Conservation (phyloP, 2,797 vertebrate species). For the Centropyge bicolor region DNA sequence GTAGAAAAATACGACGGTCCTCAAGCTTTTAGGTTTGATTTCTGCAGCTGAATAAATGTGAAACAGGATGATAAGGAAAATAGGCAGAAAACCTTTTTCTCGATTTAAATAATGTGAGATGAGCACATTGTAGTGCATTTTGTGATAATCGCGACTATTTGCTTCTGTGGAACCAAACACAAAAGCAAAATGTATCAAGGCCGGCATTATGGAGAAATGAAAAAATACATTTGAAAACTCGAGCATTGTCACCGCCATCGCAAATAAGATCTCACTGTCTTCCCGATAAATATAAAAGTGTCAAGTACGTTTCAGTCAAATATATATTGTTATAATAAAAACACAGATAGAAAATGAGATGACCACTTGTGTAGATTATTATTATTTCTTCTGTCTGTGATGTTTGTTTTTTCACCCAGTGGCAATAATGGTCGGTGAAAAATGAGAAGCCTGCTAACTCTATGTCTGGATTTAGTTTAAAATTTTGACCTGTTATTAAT, state of each 20-base stretch:
- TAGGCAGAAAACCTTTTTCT: neutral
- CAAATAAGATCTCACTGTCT: neutral
- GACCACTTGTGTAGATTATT: neutral
- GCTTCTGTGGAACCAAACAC: neutral
- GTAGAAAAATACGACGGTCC: neutral
- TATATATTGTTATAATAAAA: neutral
- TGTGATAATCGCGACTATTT: slow-evolving; percentile 11
- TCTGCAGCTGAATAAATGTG: neutral
- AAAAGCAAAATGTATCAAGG: neutral
- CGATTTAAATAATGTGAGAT: slow-evolving; percentile 4
- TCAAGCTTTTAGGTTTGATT: neutral
- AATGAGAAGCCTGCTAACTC: no score
- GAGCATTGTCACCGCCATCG: no score
- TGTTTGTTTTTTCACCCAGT: no score
- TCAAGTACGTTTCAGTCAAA: neutral
- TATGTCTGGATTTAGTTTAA: no score
- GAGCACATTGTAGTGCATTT: neutral
- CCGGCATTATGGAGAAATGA: neutral
- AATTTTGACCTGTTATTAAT: no score
- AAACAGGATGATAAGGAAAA: slow-evolving; percentile 2
- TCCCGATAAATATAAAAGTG: neutral
- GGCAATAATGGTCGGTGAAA: no score
- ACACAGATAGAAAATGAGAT: neutral
- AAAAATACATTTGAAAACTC: neutral
- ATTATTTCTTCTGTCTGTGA: no score